These are phyloP conservation scores for Leucoptera coffeella DNA, from an alignment of 2,888 invertebrate genomes.

Conservation along the genomic window DNA sequence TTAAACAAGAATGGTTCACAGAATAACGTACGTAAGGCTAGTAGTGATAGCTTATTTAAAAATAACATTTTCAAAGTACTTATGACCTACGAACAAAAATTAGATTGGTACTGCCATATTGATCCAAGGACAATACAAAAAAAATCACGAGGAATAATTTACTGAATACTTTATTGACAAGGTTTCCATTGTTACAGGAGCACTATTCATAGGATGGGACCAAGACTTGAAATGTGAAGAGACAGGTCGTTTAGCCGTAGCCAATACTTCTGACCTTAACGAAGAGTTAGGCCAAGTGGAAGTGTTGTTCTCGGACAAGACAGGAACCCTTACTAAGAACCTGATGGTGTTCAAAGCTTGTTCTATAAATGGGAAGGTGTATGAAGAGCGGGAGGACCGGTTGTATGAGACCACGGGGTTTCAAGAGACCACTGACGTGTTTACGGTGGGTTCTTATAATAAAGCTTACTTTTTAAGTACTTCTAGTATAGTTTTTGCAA, in stretches of 20 bases:
- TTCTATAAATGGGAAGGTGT: conserved; percentile 57
- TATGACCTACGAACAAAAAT: too few relatives aligned
- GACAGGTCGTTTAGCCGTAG: conserved; percentile 60
- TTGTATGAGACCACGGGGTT: conserved; percentile 38
- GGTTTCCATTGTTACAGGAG: conserved; percentile 38
- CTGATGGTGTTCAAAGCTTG: conserved; percentile 76
- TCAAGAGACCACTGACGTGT: conserved; percentile 19
- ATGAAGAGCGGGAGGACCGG: conserved; percentile 52
- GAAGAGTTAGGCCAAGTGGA: conserved; percentile 83
- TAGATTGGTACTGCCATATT: too few relatives aligned
- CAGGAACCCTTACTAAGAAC: conserved; percentile 81
- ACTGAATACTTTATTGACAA: too few relatives aligned
- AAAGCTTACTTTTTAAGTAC: too few relatives aligned
- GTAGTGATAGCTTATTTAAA: too few relatives aligned
- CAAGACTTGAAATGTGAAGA: conserved; percentile 57
- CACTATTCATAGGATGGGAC: conserved; percentile 73
- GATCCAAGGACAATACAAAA: too few relatives aligned
- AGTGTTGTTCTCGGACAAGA: conserved; percentile 79
- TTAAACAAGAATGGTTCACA: too few relatives aligned
- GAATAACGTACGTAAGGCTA: too few relatives aligned
- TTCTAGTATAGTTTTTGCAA: too few relatives aligned
- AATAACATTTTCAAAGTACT: too few relatives aligned
- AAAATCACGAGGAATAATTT: too few relatives aligned
- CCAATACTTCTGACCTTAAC: conserved; percentile 80
- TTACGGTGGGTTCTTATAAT: conserved; percentile 29